A percentile compares a stretch with the other conserved stretches of the same genome.
Evolutionary conservation across 2,797 vertebrate genomes (phyloP).

Genomic region (Pachyuromys duprasi): DNA sequence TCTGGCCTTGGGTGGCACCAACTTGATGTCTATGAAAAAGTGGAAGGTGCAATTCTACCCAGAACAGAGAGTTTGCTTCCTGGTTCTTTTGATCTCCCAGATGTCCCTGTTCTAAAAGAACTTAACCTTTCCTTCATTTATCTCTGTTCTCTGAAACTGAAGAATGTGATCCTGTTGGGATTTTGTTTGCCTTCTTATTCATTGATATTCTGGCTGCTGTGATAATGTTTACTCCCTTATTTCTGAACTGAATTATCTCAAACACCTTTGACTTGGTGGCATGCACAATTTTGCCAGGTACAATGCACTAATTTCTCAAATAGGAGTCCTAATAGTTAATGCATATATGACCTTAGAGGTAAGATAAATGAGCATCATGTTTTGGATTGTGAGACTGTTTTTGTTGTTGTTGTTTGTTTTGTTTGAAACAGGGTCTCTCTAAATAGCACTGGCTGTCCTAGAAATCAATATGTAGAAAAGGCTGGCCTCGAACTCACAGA

Average conservation of each 20-base stretch:
- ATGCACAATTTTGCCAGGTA: neutral
- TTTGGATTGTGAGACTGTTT: neutral
- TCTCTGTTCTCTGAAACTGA: neutral
- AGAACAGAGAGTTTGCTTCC: slow-evolving; percentile 11
- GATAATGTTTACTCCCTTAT: neutral
- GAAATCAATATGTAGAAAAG: neutral
- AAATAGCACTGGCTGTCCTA: neutral
- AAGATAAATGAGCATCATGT: neutral
- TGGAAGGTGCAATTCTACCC: neutral
- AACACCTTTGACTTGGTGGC: neutral
- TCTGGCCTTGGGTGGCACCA: slow-evolving; percentile 52
- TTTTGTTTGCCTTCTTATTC: neutral
- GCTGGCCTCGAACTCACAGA: neutral
- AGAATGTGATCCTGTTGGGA: neutral
- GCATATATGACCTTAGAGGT: neutral
- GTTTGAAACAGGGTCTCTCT: neutral
- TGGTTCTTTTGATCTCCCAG: slow-evolving; percentile 64
- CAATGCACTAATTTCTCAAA: slow-evolving; percentile 11
- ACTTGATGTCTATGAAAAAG: slow-evolving; percentile 38
- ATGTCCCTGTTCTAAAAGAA: slow-evolving; percentile 47
- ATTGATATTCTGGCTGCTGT: neutral
- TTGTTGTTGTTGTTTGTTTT: neutral
- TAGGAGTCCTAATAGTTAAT: neutral
- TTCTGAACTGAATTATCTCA: neutral
- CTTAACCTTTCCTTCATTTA: neutral